A percentile compares a stretch with the other conserved stretches of the same genome.
These are phyloP conservation scores for Gymnocypris eckloni DNA, from an alignment of 2,797 vertebrate species.

Conservation along the genomic window DNA sequence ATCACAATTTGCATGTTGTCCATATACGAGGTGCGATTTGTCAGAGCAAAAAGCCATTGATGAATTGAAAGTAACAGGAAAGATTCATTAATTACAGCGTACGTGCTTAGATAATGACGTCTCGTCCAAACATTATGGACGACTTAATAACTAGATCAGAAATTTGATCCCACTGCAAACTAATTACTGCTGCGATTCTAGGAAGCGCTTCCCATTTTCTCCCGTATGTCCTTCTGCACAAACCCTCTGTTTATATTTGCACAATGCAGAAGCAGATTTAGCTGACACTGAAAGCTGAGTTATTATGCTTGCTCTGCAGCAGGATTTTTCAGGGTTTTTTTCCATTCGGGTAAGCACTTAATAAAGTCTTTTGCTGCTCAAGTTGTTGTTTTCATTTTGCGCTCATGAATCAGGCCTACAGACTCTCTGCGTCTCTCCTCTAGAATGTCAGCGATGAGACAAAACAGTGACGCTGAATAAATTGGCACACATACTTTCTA, in stretches of 20 bases:
- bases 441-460: constrained; percentile 24
- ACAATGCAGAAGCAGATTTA: constrained; percentile 48
- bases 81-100: constrained; percentile 73
- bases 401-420: background rate
- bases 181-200: constrained; percentile 68
- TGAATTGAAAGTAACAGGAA: constrained; percentile 65
- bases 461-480: constrained; percentile 16
- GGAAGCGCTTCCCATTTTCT: constrained; percentile 62
- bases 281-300: constrained; percentile 26
- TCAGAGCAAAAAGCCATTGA: constrained; percentile 64
- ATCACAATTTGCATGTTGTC: constrained; percentile 56
- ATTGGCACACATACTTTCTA: background rate
- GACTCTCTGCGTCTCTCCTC: background rate
- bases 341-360: constrained; percentile 26
- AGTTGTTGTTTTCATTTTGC: constrained; percentile 42
- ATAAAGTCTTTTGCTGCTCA: constrained; percentile 16
- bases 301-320: constrained; percentile 20
- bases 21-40: constrained; percentile 38
- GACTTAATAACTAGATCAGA: constrained; percentile 68
- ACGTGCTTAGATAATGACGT: constrained; percentile 66
- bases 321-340: background rate
- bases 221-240: constrained; percentile 50
- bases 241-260: constrained; percentile 57
- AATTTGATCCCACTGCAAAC: constrained; percentile 54
- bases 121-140: constrained; percentile 74